Conservation (phyloP, 2,797 vertebrate species). For the Macropus fuliginosus region DNA sequence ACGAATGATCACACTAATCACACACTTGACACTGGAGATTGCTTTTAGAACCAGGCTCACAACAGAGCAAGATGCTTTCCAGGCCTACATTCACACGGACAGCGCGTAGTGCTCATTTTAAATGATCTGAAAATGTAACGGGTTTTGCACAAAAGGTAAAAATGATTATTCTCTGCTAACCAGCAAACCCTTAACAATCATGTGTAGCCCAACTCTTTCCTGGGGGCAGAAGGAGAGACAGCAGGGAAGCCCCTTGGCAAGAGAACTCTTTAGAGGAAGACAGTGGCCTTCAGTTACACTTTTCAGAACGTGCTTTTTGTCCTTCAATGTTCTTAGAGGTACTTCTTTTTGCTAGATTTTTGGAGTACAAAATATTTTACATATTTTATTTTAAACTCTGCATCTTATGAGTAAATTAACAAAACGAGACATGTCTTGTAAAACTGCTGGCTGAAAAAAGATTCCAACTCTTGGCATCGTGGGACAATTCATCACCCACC, state of each 20-base stretch:
- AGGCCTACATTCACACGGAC: conserved; percentile 95
- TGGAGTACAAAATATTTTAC: conserved; percentile 80
- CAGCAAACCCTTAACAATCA: conserved; percentile 83
- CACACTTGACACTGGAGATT: conserved; percentile 94
- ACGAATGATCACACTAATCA: conserved; percentile 95
- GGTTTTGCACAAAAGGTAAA: conserved; percentile 84
- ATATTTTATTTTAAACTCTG: conserved; percentile 75
- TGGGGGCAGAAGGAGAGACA: conserved; percentile 82
- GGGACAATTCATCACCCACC: conserved; percentile 23
- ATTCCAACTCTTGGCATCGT: conserved; percentile 74
- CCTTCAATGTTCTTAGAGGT: conserved; percentile 81
- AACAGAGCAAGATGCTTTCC: conserved; percentile 88
- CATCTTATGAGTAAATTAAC: conserved; percentile 66
- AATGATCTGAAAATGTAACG: conserved; percentile 85
- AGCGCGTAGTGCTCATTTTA: conserved; percentile 92
- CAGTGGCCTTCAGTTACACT: conserved; percentile 84
- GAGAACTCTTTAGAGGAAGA: conserved; percentile 88
- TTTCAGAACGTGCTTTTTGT: conserved; percentile 79
- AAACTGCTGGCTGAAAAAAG: conserved; percentile 77
- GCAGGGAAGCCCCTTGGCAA: conserved; percentile 87
- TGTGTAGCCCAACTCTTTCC: conserved; percentile 79
- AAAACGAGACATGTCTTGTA: conserved; percentile 62
- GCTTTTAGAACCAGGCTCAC: conserved; percentile 92
- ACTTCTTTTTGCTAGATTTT: conserved; percentile 79
- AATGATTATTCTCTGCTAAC: conserved; percentile 83